Percentiles rank a stretch among this genome's conserved stretches.
Evolutionary conservation across 1,140 invertebrate species (phyloP).

Genomic region (Diorhabda carinulata): DNA sequence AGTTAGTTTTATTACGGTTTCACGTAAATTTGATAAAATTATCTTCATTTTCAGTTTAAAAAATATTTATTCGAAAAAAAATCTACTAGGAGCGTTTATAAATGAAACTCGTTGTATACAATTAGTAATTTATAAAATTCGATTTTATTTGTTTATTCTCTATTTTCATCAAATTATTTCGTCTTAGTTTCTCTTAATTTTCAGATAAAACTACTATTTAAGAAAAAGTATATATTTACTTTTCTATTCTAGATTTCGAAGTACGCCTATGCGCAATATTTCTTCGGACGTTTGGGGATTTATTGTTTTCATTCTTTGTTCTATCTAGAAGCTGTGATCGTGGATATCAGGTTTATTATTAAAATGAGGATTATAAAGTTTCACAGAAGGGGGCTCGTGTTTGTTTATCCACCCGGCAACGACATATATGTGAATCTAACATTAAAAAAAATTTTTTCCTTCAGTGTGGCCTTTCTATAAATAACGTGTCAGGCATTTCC

Average conservation of each 20-base stretch:
- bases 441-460: constrained; percentile 8
- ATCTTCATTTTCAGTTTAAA: too few species aligned
- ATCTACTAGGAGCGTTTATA: too few species aligned
- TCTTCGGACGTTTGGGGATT: constrained; percentile 10
- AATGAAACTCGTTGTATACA: too few species aligned
- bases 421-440: not conserved
- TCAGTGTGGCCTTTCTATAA: constrained; percentile 15
- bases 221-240: too few species aligned
- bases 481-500: constrained; percentile 8
- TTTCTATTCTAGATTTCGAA: not conserved
- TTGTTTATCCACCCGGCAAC: constrained; percentile 13
- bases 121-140: too few species aligned
- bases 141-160: too few species aligned
- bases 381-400: constrained; percentile 15
- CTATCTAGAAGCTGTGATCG: constrained; percentile 12
- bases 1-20: too few species aligned
- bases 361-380: constrained; percentile 12
- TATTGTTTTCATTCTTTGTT: constrained; percentile 18
- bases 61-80: too few species aligned
- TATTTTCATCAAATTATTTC: too few species aligned
- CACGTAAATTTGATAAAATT: too few species aligned
- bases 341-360: constrained; percentile 15
- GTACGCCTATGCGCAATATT: not conserved
- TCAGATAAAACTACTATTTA: too few species aligned
- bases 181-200: too few species aligned